Conservation (phyloP, 2,113 vertebrate species). For the Spea bombifrons region DNA sequence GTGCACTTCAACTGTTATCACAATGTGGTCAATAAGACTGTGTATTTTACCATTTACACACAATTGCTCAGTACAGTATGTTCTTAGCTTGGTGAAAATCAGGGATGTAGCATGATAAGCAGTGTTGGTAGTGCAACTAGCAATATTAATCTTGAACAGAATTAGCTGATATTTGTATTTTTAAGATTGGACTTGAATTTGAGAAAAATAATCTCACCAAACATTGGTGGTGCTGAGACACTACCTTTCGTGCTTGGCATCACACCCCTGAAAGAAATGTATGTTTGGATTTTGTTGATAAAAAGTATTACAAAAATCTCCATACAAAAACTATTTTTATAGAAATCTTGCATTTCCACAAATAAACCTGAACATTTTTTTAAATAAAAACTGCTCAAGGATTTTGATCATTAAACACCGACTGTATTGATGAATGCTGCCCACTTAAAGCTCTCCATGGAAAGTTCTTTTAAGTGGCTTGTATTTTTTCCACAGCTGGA, state of each 20-base stretch:
- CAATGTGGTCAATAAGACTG: conserved; percentile 89
- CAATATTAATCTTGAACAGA: conserved; percentile 95
- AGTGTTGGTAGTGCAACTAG: conserved; percentile 78
- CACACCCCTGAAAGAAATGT: conserved; percentile 71
- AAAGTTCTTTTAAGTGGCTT: conserved; percentile 61
- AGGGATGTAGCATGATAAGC: conserved; percentile 81
- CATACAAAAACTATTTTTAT: conserved; percentile 97
- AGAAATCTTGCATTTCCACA: conserved; percentile 99
- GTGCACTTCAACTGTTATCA: conserved; percentile 89
- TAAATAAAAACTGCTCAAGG: conserved; percentile 77
- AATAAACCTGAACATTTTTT: conserved; percentile 89
- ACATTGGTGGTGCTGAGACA: conserved; percentile 81
- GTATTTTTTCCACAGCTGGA: conserved; percentile 54
- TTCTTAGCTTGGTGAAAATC: conserved; percentile 78
- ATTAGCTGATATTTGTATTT: conserved; percentile 70
- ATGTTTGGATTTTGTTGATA: conserved; percentile 86
- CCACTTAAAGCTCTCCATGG: conserved; percentile 63
- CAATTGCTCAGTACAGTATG: conserved; percentile 81
- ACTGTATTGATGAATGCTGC: conserved; percentile 76
- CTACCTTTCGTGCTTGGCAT: conserved; percentile 79
- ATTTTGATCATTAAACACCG: conserved; percentile 72
- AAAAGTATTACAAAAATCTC: conserved; percentile 99
- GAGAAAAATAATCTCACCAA: conserved; percentile 97
- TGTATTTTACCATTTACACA: conserved; percentile 91
- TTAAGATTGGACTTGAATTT: conserved; percentile 84